Conservation (phyloP, 2,888 invertebrate species). For the Oscheius sp. region DNA sequence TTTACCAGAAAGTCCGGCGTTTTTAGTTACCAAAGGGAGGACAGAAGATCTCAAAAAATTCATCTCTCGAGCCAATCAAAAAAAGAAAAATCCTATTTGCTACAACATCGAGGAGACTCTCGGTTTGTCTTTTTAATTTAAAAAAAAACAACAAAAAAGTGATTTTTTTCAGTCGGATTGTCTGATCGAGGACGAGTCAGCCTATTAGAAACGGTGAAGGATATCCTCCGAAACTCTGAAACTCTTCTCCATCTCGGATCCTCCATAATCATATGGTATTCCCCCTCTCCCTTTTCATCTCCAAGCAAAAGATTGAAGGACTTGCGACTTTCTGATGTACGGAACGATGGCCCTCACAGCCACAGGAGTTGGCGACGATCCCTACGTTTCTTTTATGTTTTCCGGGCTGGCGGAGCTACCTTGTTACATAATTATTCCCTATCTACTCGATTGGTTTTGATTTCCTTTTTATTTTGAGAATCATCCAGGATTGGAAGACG, state of each 20-base stretch:
- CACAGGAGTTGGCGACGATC: constrained; percentile 48
- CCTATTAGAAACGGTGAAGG: neutral
- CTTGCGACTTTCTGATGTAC: constrained; percentile 58
- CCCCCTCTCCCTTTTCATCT: neutral
- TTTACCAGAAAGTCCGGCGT: constrained; percentile 59
- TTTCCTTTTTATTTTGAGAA: neutral
- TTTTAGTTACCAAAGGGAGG: constrained; percentile 43
- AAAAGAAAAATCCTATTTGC: constrained; percentile 35
- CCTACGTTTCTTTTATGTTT: constrained; percentile 55
- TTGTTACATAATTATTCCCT: constrained; percentile 55
- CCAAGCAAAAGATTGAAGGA: constrained; percentile 34
- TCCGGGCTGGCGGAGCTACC: constrained; percentile 60
- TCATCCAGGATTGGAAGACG: neutral
- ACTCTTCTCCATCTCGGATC: constrained; percentile 4
- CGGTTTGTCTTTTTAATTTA: constrained; percentile 10
- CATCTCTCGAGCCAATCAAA: constrained; percentile 36
- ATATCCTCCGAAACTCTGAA: neutral
- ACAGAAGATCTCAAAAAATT: constrained; percentile 41
- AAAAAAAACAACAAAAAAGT: neutral
- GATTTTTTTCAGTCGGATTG: neutral
- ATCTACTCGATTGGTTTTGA: constrained; percentile 45
- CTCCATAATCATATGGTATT: neutral
- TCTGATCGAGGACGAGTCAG: neutral
- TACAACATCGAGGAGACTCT: constrained; percentile 40
- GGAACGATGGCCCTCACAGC: constrained; percentile 56